Evolutionary conservation across 2,113 vertebrate species (phyloP), one percentile per base, ranked within the genome.

Genomic region (Catharus fuscescens): DNA sequence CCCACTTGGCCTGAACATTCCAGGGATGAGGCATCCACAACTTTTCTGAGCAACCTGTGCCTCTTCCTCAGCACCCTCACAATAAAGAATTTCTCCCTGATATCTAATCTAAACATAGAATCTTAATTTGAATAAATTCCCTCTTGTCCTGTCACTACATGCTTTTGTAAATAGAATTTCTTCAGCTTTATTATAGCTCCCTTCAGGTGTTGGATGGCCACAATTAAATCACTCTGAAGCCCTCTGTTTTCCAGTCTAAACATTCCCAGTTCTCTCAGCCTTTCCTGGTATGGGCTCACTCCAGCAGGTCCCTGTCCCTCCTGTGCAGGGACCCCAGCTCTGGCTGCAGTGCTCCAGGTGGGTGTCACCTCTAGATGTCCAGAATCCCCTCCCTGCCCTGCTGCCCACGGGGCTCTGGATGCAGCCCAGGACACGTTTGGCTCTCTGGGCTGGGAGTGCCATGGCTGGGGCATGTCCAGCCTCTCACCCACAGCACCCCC

Each of bases 201-300:
- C 48, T 48, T 56, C 3, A 6, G 5, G 9, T 42, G 14, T 2
- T 31, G 25, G 13, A 48, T 17, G 29, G 11, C 13, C 31, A 26
- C 14, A 10, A 12, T 18, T 31, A 48, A 11, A 20, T 42, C 17
- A 15, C 31, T 40, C 57, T 48, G 29, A 48, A 88, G 34, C 5
- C 21, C 72, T 42, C 14, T 57, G 0, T 36, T 47, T 64, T 80
- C 50, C 21, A 26, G 25, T 8, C 34, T 56, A 34, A 88, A 34
- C 24, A 31, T 56, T 21, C 7, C 9, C 6, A 34, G 7, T 54
- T 71, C 7, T 64, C 50, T 34, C 20, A 34, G 3, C 4, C 10
- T 64, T 40, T 79, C 16, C 25, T 56, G 5, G 6, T 19, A 80
- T 20, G 56, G 1, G 1, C 56, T 62, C 0, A 0, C 4, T 31